Base-by-base conservation (phyloP, 2,113 vertebrate genomes). In the Corapipo altera region DNA sequence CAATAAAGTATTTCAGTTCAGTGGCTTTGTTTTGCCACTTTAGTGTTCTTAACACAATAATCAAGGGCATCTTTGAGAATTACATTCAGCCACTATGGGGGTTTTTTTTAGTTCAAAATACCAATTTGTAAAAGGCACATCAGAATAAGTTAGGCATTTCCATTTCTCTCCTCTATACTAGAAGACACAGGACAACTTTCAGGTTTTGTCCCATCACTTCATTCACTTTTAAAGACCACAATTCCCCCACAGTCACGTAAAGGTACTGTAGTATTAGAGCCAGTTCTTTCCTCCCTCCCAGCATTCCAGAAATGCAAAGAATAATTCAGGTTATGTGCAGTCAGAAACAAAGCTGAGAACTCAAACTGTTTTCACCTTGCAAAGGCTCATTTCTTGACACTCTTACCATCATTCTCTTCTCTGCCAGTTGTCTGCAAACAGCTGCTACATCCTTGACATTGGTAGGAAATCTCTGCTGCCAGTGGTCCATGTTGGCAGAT, bases 391-490 rank as follows among this genome's bases (percentile, higher is more conserved):
- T 85, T 62, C 44, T 57, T 80, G 49, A 39, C 28, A 39, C 52
- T 71, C 97, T 97, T 85, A 99, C 99, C 99, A 99, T 97, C 97
- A 99, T 98, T 10, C 98, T 98, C 95, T 98, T 98, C 95, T 99
- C 99, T 3, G 98, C 98, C 62, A 99, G 96, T 64, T 99, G 98
- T 66, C 98, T 98, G 94, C 99, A 99, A 88, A 99, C 98, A 3
- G 95, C 75, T 11, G 99, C 99, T 4, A 99, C 99, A 13, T 99
- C 99, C 32, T 97, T 98, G 59, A 98, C 98, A 2, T 99, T 98
- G 0, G 99, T 99, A 67, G 99, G 99, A 89, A 99, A 99, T 35
- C 99, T 98, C 94, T 99, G 99, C 81, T 98, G 98, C 97, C 98
- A 98, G 92, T 99, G 99, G 93, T 99, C 99, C 97, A 99, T 98